Evolutionary conservation across 2,888 invertebrate genomes (phyloP).

Genomic region (Agrotis exclamationis): DNA sequence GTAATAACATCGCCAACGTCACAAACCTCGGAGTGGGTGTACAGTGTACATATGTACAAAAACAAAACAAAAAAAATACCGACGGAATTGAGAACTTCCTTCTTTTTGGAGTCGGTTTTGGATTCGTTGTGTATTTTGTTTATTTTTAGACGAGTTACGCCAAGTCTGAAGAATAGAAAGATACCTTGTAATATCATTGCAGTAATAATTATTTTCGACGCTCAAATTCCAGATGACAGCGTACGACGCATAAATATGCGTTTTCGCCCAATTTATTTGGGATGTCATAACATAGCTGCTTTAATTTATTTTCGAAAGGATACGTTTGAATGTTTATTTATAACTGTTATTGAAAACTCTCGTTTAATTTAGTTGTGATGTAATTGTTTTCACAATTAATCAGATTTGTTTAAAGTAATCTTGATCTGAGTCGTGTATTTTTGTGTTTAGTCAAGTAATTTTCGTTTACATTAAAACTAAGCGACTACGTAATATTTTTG

Average conservation of each 20-base stretch:
- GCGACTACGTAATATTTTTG: no score
- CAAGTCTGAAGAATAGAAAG: not conserved
- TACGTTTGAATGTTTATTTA: not conserved
- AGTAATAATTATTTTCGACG: conserved; percentile 16
- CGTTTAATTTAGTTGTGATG: conserved; percentile 9
- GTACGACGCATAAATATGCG: not conserved
- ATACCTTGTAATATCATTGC: conserved; percentile 33
- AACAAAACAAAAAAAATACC: no score
- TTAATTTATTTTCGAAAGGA: conserved; percentile 25
- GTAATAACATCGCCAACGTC: no score
- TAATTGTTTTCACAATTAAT: conserved; percentile 1
- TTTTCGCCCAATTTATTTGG: conserved; percentile 16
- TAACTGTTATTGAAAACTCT: not conserved
- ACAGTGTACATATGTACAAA: no score
- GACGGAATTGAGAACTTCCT: no score
- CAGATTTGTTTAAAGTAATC: not conserved
- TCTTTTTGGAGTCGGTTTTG: no score
- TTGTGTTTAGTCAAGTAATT: no score
- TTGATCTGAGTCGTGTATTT: not conserved
- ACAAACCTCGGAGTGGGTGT: no score
- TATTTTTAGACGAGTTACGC: not conserved
- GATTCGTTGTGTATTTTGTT: no score
- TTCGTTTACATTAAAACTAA: no score
- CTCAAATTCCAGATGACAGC: conserved; percentile 24
- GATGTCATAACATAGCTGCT: conserved; percentile 21